Evolutionary conservation across 1,140 invertebrate species (phyloP).

Genomic region (Neodiprion lecontei): DNA sequence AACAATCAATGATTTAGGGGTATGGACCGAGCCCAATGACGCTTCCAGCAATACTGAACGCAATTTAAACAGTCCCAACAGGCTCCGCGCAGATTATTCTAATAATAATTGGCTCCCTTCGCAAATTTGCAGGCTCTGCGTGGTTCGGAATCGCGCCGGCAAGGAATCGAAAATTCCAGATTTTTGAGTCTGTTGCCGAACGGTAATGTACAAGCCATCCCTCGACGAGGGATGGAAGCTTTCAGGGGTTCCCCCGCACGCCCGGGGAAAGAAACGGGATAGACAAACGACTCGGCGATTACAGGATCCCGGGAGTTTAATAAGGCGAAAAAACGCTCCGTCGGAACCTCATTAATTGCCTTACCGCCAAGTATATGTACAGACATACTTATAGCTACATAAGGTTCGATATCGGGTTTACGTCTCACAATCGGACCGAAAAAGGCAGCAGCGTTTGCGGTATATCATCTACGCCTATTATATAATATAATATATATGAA

Average conservation of each 20-base stretch:
- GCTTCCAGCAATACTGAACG: conserved; percentile 43
- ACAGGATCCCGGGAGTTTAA: neutral
- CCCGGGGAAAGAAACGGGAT: neutral
- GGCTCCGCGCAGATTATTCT: conserved; percentile 55
- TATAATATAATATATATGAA: too few species aligned
- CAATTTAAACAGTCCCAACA: conserved; percentile 56
- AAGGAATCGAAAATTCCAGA: conserved; percentile 40
- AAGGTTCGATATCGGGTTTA: too few species aligned
- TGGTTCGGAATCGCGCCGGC: conserved; percentile 28
- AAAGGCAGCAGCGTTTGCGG: too few species aligned
- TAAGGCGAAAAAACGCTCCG: neutral
- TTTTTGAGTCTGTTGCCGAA: too few species aligned
- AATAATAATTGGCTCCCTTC: conserved; percentile 49
- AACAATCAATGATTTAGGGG: conserved; percentile 61
- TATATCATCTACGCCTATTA: too few species aligned
- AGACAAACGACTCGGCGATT: neutral
- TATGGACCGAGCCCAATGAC: conserved; percentile 34
- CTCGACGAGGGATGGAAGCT: too few species aligned
- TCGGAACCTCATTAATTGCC: neutral
- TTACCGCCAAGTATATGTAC: neutral
- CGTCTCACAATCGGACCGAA: too few species aligned
- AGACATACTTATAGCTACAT: too few species aligned
- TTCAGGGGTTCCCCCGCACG: too few species aligned
- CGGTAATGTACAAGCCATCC: too few species aligned
- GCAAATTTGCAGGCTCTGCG: neutral